Evolutionary conservation across 2,888 invertebrate species (phyloP), one percentile per base, ranked within the genome.

Genomic region (Eueremaeus valkanovi): DNA sequence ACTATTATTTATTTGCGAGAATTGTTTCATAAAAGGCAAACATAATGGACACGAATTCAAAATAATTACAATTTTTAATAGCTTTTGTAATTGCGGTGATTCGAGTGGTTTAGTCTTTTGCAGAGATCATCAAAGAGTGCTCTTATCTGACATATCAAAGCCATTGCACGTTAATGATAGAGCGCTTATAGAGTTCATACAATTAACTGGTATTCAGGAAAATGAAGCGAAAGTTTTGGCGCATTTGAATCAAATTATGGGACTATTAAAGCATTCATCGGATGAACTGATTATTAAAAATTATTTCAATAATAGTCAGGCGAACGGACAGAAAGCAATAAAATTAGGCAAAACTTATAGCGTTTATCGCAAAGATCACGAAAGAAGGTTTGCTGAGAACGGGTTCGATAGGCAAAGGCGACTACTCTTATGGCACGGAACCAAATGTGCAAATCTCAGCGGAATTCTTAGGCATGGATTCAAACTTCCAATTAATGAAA

Each of bases 381-480:
- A 66, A 66, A 66, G n/a, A n/a, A 1, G 8, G n/a, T 66, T 66
- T 36, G 3, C 21, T 36, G 33, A 66, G n/a, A 13, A 36, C 36
- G 66, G 66, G 16, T 66, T 16, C 36, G 36, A 66, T 66, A 31
- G 21, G n/a, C 66, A 66, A n/a, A 31, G 36, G 6, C 66, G 66
- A 8, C n/a, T 66, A 21, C 66, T 66, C 21, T 36, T 66, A 66
- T 66, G 66, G 66, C 66, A 66, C 66, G 66, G 66, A 66, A 66
- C 66, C 36, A 66, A 66, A 66, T 1, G 33, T 11, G 11, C 1
- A 1, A 66, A 66, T 21, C n/a, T 66, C 9, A n/a, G 33, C 6
- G 66, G 66, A 36, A 66, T 66, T 1, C 36, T 66, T 1, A 66
- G 3, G 3, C 16, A 66, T 66, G 66, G 66, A 6, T 66, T 66